Evolutionary conservation across 2,113 vertebrate genomes (phyloP).

Genomic region (Calypte anna): DNA sequence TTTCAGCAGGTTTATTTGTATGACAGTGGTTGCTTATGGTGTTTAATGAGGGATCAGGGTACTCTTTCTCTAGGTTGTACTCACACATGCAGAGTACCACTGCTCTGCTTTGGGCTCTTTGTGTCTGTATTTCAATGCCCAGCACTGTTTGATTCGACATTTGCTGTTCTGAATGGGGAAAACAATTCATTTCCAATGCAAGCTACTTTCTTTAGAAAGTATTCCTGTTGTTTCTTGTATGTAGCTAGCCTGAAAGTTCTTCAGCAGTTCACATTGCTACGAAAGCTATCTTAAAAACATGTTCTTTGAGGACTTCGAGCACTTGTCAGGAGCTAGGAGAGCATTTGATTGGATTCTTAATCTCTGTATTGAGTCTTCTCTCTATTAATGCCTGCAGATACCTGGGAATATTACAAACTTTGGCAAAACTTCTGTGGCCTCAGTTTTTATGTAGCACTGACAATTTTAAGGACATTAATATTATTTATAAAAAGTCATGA

Average conservation of each 20-base stretch:
- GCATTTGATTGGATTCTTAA: neutral
- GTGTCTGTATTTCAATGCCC: neutral
- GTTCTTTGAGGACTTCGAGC: neutral
- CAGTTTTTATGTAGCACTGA: neutral
- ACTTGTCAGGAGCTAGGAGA: neutral
- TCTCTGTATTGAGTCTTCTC: neutral
- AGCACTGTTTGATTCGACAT: neutral
- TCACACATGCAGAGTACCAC: neutral
- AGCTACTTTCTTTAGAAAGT: neutral
- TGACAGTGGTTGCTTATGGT: neutral
- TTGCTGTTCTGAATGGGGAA: neutral
- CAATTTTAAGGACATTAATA: neutral
- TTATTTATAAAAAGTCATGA: neutral
- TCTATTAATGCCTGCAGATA: neutral
- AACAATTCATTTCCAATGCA: neutral
- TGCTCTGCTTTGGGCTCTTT: neutral
- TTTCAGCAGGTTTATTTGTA: neutral
- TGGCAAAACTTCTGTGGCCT: neutral
- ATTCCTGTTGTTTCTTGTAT: neutral
- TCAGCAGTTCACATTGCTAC: neutral
- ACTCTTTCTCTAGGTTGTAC: neutral
- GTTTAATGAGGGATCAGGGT: neutral
- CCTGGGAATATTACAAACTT: neutral
- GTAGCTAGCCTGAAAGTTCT: neutral
- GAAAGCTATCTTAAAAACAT: neutral